Conservation (phyloP, 2,797 vertebrate genomes). For the Danio choprae region DNA sequence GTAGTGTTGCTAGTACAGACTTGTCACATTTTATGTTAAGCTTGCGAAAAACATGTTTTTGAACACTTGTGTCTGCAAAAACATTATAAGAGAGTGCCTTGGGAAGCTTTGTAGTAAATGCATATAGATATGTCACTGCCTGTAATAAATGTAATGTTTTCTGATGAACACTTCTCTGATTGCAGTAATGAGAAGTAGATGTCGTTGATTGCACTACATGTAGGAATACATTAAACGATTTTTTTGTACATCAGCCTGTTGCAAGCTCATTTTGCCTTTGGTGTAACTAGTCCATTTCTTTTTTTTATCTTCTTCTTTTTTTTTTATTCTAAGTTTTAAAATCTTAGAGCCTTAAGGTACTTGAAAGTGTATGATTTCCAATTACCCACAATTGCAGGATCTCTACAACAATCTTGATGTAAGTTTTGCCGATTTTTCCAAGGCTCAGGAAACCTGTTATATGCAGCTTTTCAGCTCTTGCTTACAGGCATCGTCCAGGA, state of each 20-base stretch:
- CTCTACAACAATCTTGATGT: not conserved
- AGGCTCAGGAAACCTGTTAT: not conserved
- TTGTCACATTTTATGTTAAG: too few relatives aligned
- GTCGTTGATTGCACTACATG: too few relatives aligned
- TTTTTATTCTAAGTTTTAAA: not conserved
- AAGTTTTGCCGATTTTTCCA: not conserved
- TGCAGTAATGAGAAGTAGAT: too few relatives aligned
- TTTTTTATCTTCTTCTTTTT: not conserved
- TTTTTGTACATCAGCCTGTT: not conserved
- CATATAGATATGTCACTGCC: too few relatives aligned
- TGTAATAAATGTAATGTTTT: too few relatives aligned
- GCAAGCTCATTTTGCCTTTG: not conserved
- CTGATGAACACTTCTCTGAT: too few relatives aligned
- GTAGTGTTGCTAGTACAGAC: too few relatives aligned
- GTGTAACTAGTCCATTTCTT: not conserved
- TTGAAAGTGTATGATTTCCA: not conserved
- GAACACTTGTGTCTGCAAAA: too few relatives aligned
- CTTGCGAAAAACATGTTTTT: too few relatives aligned
- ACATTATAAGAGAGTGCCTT: too few relatives aligned
- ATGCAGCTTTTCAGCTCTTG: constrained; percentile 12
- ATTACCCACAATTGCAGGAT: not conserved
- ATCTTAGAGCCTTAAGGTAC: not conserved
- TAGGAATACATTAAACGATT: too few relatives aligned
- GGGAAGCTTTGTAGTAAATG: too few relatives aligned
- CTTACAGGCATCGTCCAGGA: constrained; percentile 4